Conservation (phyloP, 1,140 invertebrate genomes). For the Frieseomelitta varia region DNA sequence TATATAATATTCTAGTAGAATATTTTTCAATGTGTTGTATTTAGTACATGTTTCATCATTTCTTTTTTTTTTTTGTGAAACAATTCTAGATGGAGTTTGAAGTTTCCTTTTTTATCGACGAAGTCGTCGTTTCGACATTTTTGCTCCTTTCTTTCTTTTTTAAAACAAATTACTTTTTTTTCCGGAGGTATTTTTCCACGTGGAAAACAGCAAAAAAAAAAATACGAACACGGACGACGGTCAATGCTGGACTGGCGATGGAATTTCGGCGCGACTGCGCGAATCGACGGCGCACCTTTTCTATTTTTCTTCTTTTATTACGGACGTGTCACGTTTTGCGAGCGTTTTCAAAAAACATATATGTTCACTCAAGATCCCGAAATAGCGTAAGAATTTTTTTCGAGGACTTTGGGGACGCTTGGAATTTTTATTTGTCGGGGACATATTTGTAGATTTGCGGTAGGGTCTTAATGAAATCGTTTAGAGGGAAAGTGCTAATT, state of each 20-base stretch:
- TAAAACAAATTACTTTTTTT: too few relatives aligned
- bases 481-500: not conserved
- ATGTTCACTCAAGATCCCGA: fast-evolving
- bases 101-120: not conserved
- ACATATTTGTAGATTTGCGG: not conserved
- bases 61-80: too few relatives aligned
- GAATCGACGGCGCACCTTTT: not conserved
- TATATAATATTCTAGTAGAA: too few relatives aligned
- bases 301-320: not conserved
- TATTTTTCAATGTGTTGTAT: not conserved
- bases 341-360: not conserved
- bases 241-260: conserved; percentile 58
- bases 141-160: not conserved
- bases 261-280: conserved; percentile 55
- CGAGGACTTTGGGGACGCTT: not conserved
- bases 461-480: not conserved
- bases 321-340: not conserved
- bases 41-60: not conserved
- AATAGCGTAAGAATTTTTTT: not conserved
- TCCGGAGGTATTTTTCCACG: not conserved
- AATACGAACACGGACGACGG: conserved; percentile 42
- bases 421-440: not conserved
- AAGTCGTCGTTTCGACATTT: not conserved
- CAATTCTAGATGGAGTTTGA: not conserved
- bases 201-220: not conserved